A percentile compares a stretch with the other conserved stretches of the same genome.
These are phyloP conservation scores for Danaus melanippus DNA, from an alignment of 1,140 invertebrate genomes.

Conservation along the genomic window DNA sequence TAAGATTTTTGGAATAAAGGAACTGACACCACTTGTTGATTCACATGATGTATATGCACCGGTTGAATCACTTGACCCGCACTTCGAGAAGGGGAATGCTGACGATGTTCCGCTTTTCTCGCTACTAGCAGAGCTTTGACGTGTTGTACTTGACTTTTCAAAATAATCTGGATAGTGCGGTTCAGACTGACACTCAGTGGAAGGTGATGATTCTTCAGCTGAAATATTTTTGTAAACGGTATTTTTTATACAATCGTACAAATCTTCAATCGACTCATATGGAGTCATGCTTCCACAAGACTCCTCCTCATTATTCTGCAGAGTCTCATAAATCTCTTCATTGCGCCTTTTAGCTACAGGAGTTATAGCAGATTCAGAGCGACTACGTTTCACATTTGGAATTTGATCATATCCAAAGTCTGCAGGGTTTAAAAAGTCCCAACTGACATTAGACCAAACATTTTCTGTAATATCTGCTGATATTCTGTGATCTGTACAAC, in stretches of 20 bases:
- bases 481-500: conserved; percentile 63
- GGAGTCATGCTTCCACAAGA: conserved; percentile 65
- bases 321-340: conserved; percentile 62
- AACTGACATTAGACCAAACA: conserved; percentile 66
- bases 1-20: conserved; percentile 46
- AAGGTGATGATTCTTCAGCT: conserved; percentile 54
- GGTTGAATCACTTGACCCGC: conserved; percentile 60
- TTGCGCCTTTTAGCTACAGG: conserved; percentile 41
- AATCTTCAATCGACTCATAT: conserved; percentile 69
- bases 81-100: conserved; percentile 65
- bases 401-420: conserved; percentile 66
- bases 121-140: conserved; percentile 59
- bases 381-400: conserved; percentile 55
- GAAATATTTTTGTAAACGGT: conserved; percentile 46
- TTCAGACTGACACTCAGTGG: conserved; percentile 55
- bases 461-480: conserved; percentile 60
- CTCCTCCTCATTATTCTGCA: conserved; percentile 50
- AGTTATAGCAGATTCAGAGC: conserved; percentile 62
- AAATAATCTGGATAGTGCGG: conserved; percentile 57
- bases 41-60: conserved; percentile 59
- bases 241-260: conserved; percentile 69
- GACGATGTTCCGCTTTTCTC: conserved; percentile 63
- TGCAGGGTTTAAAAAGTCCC: conserved; percentile 63
- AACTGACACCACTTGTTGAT: conserved; percentile 57
- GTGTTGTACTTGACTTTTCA: conserved; percentile 53